Conservation (phyloP, 2,797 vertebrate genomes). For the Catamblyrhynchus diadema region DNA sequence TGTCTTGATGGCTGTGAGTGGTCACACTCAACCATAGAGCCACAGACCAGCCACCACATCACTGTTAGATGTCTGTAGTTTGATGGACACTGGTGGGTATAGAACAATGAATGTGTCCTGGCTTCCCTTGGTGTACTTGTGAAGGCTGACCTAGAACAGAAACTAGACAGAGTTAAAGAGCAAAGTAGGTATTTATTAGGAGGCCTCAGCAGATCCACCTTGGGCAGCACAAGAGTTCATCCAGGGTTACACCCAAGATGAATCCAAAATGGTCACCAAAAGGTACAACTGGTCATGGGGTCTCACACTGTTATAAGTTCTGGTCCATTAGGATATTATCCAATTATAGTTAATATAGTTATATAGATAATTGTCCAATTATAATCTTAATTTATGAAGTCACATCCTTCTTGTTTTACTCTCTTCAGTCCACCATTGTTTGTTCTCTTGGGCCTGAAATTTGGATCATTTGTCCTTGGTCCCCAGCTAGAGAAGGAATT, state of each 20-base stretch:
- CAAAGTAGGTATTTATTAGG: background rate
- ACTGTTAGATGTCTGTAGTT: background rate
- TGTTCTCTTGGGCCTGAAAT: background rate
- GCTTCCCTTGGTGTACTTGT: background rate
- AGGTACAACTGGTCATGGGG: background rate
- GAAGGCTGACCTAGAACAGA: background rate
- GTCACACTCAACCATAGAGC: rapidly evolving
- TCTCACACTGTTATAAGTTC: background rate
- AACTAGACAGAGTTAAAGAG: background rate
- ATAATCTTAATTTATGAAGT: background rate
- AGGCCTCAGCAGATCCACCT: background rate
- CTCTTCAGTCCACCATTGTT: background rate
- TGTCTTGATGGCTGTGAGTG: background rate
- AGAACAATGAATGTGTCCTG: background rate
- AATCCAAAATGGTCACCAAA: background rate
- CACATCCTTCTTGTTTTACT: background rate
- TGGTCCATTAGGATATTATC: background rate
- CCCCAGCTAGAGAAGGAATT: background rate
- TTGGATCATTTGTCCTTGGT: background rate
- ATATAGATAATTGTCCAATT: background rate
- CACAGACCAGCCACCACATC: background rate
- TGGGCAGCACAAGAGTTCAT: background rate
- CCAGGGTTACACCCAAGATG: background rate
- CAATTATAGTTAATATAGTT: background rate
- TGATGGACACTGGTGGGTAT: background rate